A percentile compares a stretch with the other conserved stretches of the same genome.
Evolutionary conservation across 2,797 vertebrate species (phyloP).

Genomic region (Aeoliscus strigatus): DNA sequence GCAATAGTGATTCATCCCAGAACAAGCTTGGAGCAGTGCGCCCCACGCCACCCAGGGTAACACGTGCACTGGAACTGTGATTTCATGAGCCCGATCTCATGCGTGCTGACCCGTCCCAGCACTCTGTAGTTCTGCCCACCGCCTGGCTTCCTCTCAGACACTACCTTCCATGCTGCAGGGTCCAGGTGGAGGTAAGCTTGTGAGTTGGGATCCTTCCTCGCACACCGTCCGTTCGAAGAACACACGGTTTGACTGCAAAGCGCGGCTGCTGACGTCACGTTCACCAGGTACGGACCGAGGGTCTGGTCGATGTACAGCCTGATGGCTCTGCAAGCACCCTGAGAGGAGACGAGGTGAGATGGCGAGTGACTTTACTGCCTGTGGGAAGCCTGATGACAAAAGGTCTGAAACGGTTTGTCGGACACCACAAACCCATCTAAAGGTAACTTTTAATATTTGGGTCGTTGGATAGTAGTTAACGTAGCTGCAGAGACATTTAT

Average conservation of each 20-base stretch:
- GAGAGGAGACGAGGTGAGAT: too few species aligned
- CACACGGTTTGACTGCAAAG: slow-evolving; percentile 83
- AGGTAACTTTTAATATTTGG: too few species aligned
- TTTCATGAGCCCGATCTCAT: slow-evolving; percentile 50
- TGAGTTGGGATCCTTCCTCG: slow-evolving; percentile 55
- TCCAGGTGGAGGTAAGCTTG: slow-evolving; percentile 79
- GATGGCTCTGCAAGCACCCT: slow-evolving; percentile 80
- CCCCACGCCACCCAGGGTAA: slow-evolving; percentile 79
- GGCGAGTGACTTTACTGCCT: too few species aligned
- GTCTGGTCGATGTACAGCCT: slow-evolving; percentile 79
- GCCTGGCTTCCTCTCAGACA: slow-evolving; percentile 29
- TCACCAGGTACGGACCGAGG: slow-evolving; percentile 85
- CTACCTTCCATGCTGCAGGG: slow-evolving; percentile 74
- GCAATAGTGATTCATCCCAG: slow-evolving; percentile 9
- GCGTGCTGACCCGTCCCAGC: slow-evolving; percentile 43
- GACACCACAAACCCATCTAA: too few species aligned
- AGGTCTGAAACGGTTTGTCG: too few species aligned
- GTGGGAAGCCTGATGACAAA: too few species aligned
- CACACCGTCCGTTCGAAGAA: slow-evolving; percentile 80
- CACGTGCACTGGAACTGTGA: slow-evolving; percentile 81
- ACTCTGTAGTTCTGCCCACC: slow-evolving; percentile 55
- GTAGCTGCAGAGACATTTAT: too few species aligned
- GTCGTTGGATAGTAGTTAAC: too few species aligned
- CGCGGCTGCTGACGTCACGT: slow-evolving; percentile 78
- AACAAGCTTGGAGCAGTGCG: slow-evolving; percentile 58